Evolutionary conservation across 2,797 vertebrate genomes (phyloP).

Genomic region (Amazonetta brasiliensis): DNA sequence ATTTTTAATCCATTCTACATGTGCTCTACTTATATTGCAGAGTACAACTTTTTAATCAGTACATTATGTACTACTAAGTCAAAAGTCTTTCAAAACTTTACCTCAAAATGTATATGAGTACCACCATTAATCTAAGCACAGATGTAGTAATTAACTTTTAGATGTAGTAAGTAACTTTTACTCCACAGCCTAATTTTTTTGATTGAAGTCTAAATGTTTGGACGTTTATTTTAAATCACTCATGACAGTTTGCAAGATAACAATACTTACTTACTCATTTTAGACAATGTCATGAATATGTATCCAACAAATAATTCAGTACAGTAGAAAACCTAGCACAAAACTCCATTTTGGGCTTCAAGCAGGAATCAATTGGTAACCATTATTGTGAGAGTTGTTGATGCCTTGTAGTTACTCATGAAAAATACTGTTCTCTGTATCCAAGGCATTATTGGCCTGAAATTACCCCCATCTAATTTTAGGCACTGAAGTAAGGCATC

Average conservation of each 20-base stretch:
- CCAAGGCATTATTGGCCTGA: neutral
- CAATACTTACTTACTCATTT: neutral
- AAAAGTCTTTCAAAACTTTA: neutral
- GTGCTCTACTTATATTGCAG: neutral
- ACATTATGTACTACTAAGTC: neutral
- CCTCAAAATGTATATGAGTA: neutral
- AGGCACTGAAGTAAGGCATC: neutral
- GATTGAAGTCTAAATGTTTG: neutral
- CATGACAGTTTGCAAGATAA: neutral
- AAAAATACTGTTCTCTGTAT: neutral
- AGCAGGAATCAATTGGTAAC: neutral
- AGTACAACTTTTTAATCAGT: neutral
- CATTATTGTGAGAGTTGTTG: neutral
- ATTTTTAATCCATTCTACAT: neutral
- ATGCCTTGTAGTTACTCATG: neutral
- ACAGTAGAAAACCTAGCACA: neutral
- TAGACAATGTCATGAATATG: neutral
- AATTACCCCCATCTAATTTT: neutral
- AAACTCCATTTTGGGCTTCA: neutral
- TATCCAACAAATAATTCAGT: neutral
- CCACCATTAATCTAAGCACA: neutral
- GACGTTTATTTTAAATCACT: neutral
- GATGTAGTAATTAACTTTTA: neutral
- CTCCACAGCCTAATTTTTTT: neutral
- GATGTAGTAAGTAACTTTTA: no score